Evolutionary conservation across 1,140 invertebrate genomes (phyloP), one percentile per base, ranked within the genome.

Genomic region (Hyphantria cunea): DNA sequence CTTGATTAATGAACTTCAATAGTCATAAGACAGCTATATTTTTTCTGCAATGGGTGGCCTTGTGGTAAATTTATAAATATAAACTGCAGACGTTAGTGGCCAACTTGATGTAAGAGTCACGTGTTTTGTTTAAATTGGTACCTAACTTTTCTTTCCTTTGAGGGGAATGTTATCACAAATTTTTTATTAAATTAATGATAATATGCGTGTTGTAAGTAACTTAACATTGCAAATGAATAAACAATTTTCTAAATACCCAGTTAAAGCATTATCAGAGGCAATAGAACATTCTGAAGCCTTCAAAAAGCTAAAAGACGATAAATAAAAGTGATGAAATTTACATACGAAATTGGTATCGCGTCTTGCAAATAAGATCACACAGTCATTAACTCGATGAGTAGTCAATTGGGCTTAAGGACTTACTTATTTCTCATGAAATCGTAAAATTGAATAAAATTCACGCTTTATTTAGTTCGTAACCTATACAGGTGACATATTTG

Each of bases 301-400:
- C 7, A 39, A 39, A 39, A 39, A 39, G n/a, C 2, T 10, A 39
- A 39, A 39, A 39, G 10, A 39, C 37, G n/a, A 25, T 25, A 5
- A 10, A 53, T 42, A 53, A 42, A 53, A 25, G 49, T 59, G n/a
- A 49, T 34, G 41, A 55, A 48, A 44, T 12, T 42, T 54, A 53
- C 34, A 52, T 44, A 32, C 42, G 13, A 63, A 53, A 33, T 32
- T 42, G 31, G 12, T 56, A 32, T 47, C 17, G 14, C 47, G 33
- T 39, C 17, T 34, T 54, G 37, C 34, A 44, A 59, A 58, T 37
- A 45, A 60, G 55, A 69, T 56, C 62, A 56, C 53, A 55, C 50
- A 45, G 48, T 48, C 44, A 42, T 68, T 58, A 63, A 55, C 48
- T 11, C 66, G 10, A 59, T 55, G 64, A 61, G 47, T 50, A 39